phyloP scores from a whole-genome alignment of 2,113 vertebrate genomes.

The Trinectes maculatus region DNA sequence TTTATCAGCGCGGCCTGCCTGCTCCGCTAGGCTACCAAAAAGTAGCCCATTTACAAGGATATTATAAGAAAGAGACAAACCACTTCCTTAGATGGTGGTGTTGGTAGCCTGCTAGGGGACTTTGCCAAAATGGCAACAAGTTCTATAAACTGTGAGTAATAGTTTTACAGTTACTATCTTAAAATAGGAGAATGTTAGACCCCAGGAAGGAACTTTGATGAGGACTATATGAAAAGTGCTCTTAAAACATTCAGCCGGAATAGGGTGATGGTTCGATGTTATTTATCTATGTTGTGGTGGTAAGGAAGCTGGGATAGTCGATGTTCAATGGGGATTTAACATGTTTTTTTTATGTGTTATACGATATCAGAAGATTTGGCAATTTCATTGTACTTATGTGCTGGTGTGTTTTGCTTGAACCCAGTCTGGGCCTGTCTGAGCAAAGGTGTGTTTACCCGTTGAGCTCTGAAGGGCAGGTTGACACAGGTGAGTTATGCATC shows the following conservation, averaged over 20 bases:
- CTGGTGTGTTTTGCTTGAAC: conserved; percentile 1
- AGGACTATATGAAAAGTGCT: neutral
- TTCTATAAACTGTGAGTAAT: neutral
- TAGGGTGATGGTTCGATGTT: neutral
- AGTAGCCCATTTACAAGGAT: neutral
- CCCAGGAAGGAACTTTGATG: neutral
- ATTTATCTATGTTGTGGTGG: too few species aligned
- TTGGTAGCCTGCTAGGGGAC: too few species aligned
- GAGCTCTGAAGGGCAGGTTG: conserved; percentile 29
- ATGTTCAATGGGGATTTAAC: too few species aligned
- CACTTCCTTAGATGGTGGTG: neutral
- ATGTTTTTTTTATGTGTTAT: too few species aligned
- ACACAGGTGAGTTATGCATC: conserved; percentile 39
- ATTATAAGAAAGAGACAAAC: neutral
- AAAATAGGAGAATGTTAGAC: neutral
- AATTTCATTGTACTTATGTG: neutral
- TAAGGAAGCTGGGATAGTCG: too few species aligned
- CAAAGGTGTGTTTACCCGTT: conserved; percentile 25
- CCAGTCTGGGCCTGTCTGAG: neutral
- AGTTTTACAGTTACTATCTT: neutral
- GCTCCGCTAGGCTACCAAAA: neutral
- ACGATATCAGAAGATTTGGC: neutral
- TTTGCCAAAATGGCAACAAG: too few species aligned
- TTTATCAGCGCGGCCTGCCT: conserved; percentile 23
- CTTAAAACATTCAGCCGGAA: neutral